Base-by-base conservation (phyloP, 2,888 invertebrate species). In the Eulithis testata region DNA sequence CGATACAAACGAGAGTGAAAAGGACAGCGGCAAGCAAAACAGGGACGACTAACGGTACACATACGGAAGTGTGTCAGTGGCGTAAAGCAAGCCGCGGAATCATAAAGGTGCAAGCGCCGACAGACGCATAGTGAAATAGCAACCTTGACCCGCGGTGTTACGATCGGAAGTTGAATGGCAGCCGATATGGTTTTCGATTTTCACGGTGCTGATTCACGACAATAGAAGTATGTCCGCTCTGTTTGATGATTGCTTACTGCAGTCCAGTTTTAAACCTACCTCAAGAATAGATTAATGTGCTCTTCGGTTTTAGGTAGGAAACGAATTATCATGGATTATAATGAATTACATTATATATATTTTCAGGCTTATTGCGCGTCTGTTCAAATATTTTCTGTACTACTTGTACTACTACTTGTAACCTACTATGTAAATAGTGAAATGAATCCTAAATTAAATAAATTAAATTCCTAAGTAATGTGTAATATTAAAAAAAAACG, bases 61-160 rank as follows among this genome's bases (percentile, higher is more conserved):
- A 83, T 83, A 83, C 88, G 90, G 92, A 93, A 92, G 92, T 93
- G 86, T 93, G 93, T 93, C 93, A 93, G 90, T 91, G 85, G 91
- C 91, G 90, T 91, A 89, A 88, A 89, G 76, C 76, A 73, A 60
- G 72, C 76, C 76, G 75, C 76, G 78, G 75, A 76, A 75, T 71
- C 77, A 78, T 76, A 79, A 81, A 82, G 89, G 80, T 85, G 85
- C 82, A 91, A 88, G 73, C 80, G 82, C 76, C 83, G 60, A 59
- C 56, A 61, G 49, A 60, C 56, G 71, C 71, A 67, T 73, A 73
- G 74, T 78, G 74, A 75, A 89, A 84, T 83, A 72, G 70, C 89
- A 89, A 89, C 90, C 90, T 91, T 91, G 90, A 90, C 86, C 86
- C 74, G 53, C 45, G 50, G 74, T 47, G 55, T 69, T 86, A 87